A percentile compares a stretch with the other conserved stretches of the same genome.
phyloP scores from a whole-genome alignment of 2,797 vertebrate genomes.

The Melanotaenia pygmaea region DNA sequence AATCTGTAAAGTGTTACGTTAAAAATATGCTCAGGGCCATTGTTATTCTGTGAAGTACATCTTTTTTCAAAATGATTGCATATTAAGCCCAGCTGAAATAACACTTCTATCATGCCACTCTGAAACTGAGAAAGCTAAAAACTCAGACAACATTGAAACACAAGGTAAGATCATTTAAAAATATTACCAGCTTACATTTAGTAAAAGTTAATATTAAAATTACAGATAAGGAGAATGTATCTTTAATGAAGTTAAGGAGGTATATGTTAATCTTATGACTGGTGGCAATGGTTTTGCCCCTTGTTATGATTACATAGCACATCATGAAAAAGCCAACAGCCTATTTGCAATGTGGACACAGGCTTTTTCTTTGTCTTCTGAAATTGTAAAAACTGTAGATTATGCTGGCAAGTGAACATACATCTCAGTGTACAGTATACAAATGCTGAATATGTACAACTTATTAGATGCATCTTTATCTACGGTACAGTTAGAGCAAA shows the following conservation, averaged over 20 bases:
- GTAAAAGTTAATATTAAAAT: not conserved
- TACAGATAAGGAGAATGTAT: not conserved
- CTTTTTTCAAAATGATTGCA: not conserved
- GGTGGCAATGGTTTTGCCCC: not conserved
- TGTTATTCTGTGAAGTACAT: no score
- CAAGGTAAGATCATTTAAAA: not conserved
- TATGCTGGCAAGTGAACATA: not conserved
- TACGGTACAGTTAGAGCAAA: not conserved
- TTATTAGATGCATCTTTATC: conserved; percentile 1
- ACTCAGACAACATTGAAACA: not conserved
- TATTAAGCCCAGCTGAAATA: not conserved
- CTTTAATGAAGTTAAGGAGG: not conserved
- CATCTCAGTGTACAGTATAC: not conserved
- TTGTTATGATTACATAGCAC: no score
- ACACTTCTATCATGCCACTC: not conserved
- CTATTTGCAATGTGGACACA: no score
- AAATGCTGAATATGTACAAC: conserved; percentile 1
- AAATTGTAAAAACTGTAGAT: no score
- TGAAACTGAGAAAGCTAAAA: not conserved
- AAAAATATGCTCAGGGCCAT: no score
- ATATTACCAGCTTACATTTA: no score
- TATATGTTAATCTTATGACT: not conserved
- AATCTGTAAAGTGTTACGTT: not conserved
- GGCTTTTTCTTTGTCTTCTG: no score
- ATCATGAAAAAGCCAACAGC: no score